These are phyloP conservation scores for Cryptophagus acutangulus DNA, from an alignment of 2,888 invertebrate species.

Conservation along the genomic window DNA sequence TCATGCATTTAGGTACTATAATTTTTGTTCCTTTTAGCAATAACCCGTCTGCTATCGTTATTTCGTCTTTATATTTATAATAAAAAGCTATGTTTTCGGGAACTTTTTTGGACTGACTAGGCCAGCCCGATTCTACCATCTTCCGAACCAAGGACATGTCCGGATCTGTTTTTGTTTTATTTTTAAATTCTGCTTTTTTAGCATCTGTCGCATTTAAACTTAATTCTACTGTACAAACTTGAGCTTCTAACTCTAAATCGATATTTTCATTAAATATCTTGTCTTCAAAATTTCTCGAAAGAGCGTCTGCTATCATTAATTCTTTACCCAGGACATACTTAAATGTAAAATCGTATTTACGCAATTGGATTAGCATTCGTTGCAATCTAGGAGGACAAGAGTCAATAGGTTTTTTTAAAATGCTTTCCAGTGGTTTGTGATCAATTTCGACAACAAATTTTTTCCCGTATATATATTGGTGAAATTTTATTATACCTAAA, in stretches of 20 bases:
- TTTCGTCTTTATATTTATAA: conserved; percentile 13
- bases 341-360: conserved; percentile 17
- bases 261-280: conserved; percentile 13
- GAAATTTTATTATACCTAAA: background rate
- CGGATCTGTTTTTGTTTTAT: conserved; percentile 5
- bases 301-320: conserved; percentile 8
- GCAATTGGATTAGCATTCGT: conserved; percentile 15
- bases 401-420: conserved; percentile 12
- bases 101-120: conserved; percentile 5
- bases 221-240: conserved; percentile 12
- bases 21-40: conserved; percentile 1
- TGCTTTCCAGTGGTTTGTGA: conserved; percentile 15
- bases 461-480: conserved; percentile 20
- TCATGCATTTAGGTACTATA: conserved; percentile 8
- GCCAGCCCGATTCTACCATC: conserved; percentile 9
- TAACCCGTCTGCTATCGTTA: conserved; percentile 8
- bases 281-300: conserved; percentile 8
- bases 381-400: conserved; percentile 16
- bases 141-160: conserved; percentile 7
- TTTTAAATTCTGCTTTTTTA: conserved; percentile 1
- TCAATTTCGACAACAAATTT: conserved; percentile 26
- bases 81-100: conserved; percentile 10
- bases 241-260: conserved; percentile 16
- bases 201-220: conserved; percentile 2
- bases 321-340: conserved; percentile 13